Percentiles rank a stretch among this genome's conserved stretches.
Evolutionary conservation across 2,888 invertebrate genomes (phyloP).

Genomic region (Scaptodrosophila latifasciaeformis): DNA sequence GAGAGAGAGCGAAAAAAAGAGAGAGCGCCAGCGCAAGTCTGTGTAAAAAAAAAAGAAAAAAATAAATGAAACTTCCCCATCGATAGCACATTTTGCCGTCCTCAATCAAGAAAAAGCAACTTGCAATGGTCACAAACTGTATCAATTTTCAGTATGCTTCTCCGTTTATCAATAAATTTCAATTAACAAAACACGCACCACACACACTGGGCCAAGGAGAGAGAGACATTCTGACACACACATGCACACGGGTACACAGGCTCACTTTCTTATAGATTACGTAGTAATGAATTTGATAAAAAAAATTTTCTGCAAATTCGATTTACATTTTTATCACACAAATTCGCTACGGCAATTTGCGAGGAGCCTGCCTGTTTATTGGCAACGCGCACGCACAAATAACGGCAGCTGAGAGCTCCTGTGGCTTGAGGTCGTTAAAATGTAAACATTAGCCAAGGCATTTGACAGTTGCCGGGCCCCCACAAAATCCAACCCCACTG

Average conservation of each 20-base stretch:
- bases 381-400: conserved; percentile 64
- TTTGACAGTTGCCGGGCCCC: conserved; percentile 2
- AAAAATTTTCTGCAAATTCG: conserved; percentile 14
- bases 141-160: conserved; percentile 32
- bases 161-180: neutral
- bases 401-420: conserved; percentile 27
- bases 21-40: neutral
- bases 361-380: conserved; percentile 61
- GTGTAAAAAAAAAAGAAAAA: conserved; percentile 9
- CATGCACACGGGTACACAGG: conserved; percentile 5
- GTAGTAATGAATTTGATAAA: conserved; percentile 14
- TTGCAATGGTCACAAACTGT: conserved; percentile 14
- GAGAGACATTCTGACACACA: conserved; percentile 2
- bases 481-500: neutral
- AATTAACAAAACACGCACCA: neutral
- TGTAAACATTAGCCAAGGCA: conserved; percentile 25
- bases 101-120: conserved; percentile 23
- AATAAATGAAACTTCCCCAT: too few relatives aligned
- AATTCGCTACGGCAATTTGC: conserved; percentile 48
- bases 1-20: conserved; percentile 15
- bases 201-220: too few relatives aligned
- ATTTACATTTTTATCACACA: conserved; percentile 45
- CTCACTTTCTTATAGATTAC: conserved; percentile 12
- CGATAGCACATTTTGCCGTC: conserved; percentile 14
- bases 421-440: conserved; percentile 22